Conservation (phyloP, 2,113 vertebrate species). For the Misgurnus mizolepis region DNA sequence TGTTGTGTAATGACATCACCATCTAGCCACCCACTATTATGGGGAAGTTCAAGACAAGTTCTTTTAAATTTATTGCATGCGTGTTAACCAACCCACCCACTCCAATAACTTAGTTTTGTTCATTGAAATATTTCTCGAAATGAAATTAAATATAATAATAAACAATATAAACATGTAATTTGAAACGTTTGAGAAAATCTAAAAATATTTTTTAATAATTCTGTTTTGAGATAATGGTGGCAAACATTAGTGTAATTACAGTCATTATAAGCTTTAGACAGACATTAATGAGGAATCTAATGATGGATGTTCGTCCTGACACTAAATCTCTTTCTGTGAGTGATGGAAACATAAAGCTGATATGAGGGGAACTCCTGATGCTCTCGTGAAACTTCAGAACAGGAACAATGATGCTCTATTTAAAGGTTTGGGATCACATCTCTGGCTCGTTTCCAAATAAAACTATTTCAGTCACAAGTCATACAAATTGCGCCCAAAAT, state of each 20-base stretch:
- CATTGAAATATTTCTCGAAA: too few species aligned
- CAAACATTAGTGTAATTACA: neutral
- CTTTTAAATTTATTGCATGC: too few species aligned
- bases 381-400: neutral
- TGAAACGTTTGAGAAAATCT: too few species aligned
- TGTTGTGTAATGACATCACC: too few species aligned
- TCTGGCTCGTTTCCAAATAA: neutral
- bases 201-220: too few species aligned
- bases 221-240: too few species aligned
- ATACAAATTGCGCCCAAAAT: neutral
- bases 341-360: slow-evolving; percentile 15
- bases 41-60: too few species aligned
- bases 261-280: neutral
- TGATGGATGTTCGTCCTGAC: slow-evolving; percentile 12
- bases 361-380: slow-evolving; percentile 10
- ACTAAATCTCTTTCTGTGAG: neutral
- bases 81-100: too few species aligned
- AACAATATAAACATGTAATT: too few species aligned
- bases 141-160: too few species aligned
- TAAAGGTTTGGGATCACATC: neutral
- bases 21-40: too few species aligned
- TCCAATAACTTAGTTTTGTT: too few species aligned
- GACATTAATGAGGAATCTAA: neutral
- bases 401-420: slow-evolving; percentile 8
- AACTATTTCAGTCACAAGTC: neutral